Base-by-base conservation (phyloP, 2,797 vertebrate genomes). In the Thalassophryne amazonica region DNA sequence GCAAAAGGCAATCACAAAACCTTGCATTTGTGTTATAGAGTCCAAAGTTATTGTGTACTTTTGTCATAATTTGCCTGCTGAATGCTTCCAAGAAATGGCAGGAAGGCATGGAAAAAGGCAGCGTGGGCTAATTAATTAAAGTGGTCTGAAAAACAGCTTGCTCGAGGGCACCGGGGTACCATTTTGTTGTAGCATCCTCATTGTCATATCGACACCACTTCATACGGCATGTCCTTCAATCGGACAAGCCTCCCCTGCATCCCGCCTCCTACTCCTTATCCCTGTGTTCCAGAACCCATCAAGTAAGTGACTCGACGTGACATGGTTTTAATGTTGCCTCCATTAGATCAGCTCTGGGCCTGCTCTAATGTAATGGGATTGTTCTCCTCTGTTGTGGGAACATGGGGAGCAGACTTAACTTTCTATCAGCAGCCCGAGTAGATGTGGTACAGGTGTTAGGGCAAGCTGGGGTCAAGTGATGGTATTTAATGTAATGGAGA, bases 101-200 rank as follows among this genome's bases (percentile, higher is more conserved):
- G 60, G 60, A 41, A 60, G 56, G 58, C 33, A 15, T 21, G 32
- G 32, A 61, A 13, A 31, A 74, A 36, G 73, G 70, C 38, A 63
- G 64, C 68, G 60, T 76, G 66, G 53, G 58, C 70, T 75, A 76
- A 86, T 86, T 90, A 92, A 89, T 89, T 82, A 88, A 89, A 86
- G 80, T 87, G 84, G 55, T 51, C 70, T 86, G 88, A 93, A 89
- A 80, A 88, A 91, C 89, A 91, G 84, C 37, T 67, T 40, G 83
- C 89, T 89, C 87, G 88, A 88, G 83, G 88, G 87, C 86, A 89
- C 8, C 4, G 51, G 29, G 69, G 83, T 54, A 41, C 59, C 60
- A 51, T 55, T 51, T 43, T 30, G 23, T 23, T 22, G 38, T 67
- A 24, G 23, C 63, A 64, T 74, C 51, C 58, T 61, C 66, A 40